A percentile compares a stretch with the other conserved stretches of the same genome.
These are phyloP conservation scores for Megastigmus dorsalis DNA, from an alignment of 2,888 invertebrate species.

Conservation along the genomic window DNA sequence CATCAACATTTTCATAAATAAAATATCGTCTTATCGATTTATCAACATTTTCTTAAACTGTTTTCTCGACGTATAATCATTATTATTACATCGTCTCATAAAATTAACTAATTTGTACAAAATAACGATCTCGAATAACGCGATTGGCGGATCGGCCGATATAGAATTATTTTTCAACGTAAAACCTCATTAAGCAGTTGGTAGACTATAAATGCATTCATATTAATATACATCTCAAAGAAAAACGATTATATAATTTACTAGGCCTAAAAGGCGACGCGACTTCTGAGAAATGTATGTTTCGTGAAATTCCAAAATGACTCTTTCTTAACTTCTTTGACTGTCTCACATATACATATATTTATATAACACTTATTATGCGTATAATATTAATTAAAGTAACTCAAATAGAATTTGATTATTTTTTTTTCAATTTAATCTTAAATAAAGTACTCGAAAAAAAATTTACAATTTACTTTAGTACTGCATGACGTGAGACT, in stretches of 20 bases:
- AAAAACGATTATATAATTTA: conserved; percentile 63
- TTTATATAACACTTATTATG: not conserved
- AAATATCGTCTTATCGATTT: conserved; percentile 23
- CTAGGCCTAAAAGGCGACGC: conserved; percentile 73
- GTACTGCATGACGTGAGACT: not conserved
- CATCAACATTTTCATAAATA: conserved; percentile 19
- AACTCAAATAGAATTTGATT: not conserved
- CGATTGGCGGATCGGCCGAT: conserved; percentile 55
- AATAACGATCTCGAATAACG: conserved; percentile 43
- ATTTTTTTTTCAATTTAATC: not conserved
- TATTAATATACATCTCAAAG: conserved; percentile 63
- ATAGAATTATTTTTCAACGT: conserved; percentile 43
- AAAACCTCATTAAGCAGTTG: conserved; percentile 59
- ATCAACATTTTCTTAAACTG: conserved; percentile 21
- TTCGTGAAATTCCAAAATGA: conserved; percentile 6
- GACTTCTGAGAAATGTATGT: conserved; percentile 55
- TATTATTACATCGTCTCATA: not conserved
- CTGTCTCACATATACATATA: not conserved
- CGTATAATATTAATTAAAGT: too few relatives aligned
- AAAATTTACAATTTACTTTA: not conserved
- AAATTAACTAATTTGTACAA: conserved; percentile 39
- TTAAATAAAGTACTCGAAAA: not conserved
- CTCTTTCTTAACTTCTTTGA: not conserved
- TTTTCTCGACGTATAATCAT: not conserved
- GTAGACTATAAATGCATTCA: conserved; percentile 70